phyloP scores from a whole-genome alignment of 2,113 vertebrate genomes.

The Lepisosteus oculatus region DNA sequence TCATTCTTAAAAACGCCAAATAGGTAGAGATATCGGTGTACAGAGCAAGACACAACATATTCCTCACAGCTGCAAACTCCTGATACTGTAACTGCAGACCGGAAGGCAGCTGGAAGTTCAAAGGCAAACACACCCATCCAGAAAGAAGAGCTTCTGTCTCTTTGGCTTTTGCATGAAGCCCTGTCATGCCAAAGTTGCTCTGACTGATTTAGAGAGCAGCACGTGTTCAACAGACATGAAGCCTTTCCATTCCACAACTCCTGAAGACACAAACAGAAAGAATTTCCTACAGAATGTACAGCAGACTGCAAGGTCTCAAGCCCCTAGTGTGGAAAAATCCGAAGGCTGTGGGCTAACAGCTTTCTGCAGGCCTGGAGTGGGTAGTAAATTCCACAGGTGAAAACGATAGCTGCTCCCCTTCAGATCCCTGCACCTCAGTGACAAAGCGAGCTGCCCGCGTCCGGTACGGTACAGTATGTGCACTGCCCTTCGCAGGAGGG shows the following conservation, averaged over 20 bases:
- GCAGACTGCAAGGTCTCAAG: too few species aligned
- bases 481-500: neutral
- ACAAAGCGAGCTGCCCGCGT: neutral
- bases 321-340: neutral
- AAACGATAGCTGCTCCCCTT: neutral
- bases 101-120: conserved; percentile 9
- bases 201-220: too few species aligned
- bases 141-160: neutral
- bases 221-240: too few species aligned
- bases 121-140: neutral
- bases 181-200: too few species aligned
- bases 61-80: too few species aligned
- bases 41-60: neutral
- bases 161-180: too few species aligned
- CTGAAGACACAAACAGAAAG: too few species aligned
- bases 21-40: neutral
- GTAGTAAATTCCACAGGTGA: conserved; percentile 11
- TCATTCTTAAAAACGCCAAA: neutral
- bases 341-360: conserved; percentile 2
- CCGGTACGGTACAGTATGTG: neutral
- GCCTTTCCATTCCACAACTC: too few species aligned
- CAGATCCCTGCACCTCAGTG: neutral
- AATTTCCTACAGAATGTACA: too few species aligned
- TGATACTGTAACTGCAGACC: too few species aligned
- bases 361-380: neutral